Conservation (phyloP, 2,797 vertebrate species). For the Synaphobranchus kaupii region DNA sequence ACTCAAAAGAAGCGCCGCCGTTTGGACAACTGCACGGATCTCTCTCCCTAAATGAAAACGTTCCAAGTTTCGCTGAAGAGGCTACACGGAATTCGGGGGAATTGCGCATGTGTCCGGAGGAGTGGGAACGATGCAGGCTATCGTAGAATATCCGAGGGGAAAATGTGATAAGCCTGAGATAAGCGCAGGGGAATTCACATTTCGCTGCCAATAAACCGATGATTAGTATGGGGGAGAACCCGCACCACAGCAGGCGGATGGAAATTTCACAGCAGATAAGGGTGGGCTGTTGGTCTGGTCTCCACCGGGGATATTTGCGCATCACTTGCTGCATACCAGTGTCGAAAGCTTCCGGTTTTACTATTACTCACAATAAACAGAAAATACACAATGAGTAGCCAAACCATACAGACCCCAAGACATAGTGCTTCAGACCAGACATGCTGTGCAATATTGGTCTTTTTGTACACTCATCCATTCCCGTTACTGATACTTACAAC, state of each 20-base stretch:
- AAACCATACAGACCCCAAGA: background rate
- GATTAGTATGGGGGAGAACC: background rate
- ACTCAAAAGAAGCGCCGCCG: background rate
- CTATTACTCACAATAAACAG: background rate
- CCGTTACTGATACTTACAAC: conserved; percentile 29
- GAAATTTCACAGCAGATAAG: background rate
- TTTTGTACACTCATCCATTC: background rate
- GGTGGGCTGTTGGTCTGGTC: background rate
- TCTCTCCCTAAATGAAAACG: background rate
- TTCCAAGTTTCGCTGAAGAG: background rate
- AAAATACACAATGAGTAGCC: background rate
- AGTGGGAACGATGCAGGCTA: background rate
- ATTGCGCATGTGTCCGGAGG: background rate
- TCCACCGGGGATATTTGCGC: background rate
- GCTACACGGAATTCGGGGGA: background rate
- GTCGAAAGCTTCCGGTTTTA: background rate
- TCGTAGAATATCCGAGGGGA: background rate
- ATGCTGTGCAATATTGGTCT: background rate
- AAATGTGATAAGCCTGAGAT: background rate
- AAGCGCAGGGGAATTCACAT: background rate
- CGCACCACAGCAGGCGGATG: background rate
- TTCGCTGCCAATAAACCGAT: background rate
- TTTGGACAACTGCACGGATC: background rate
- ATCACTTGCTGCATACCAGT: background rate
- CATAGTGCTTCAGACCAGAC: background rate